Evolutionary conservation across 1,140 invertebrate species (phyloP), one percentile per base, ranked within the genome.

Genomic region (Manduca sexta): DNA sequence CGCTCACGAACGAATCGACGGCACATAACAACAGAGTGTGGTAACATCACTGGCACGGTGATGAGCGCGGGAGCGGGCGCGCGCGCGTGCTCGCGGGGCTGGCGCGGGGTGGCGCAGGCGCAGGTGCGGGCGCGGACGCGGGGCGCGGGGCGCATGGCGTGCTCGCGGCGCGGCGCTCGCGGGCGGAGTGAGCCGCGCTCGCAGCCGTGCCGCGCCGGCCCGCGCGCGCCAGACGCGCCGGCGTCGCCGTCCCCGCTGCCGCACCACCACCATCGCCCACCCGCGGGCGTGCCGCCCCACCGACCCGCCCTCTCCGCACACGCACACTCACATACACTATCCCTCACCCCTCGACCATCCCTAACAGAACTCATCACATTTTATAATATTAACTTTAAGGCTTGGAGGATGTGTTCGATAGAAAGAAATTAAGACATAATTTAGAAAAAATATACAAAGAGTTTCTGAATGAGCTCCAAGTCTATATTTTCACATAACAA

Each of bases 1-100:
- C 64, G 68, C 74, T 80, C 74, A 82, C 74, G 66, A 72, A 62
- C 64, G 64, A 68, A 71, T 49, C 56, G 64, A 65, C 63, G 62
- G 71, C 71, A 77, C 81, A 84, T 74, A 70, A 76, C 70, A 73
- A 65, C 67, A 61, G 67, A 69, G 70, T 72, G 60, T 64, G 74
- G 72, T 70, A 76, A 70, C 79, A 84, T 84, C 63, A 76, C 80
- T 69, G 67, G 68, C 67, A 69, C 69, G 60, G 58, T 53, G 55
- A 59, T 57, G 67, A 52, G 72, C 69, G 68, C 69, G 68, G 63
- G 65, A 62, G 66, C 56, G 63, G 64, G 51, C 52, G 66, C 69
- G 70, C 56, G 57, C 50, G 46, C 52, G 52, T 62, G 54, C 39
- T 49, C 46, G 47, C 49, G 46, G 52, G 37, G 49, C 31, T 14